Base-by-base conservation (phyloP, 2,888 invertebrate genomes). In the Tribolium freemani region DNA sequence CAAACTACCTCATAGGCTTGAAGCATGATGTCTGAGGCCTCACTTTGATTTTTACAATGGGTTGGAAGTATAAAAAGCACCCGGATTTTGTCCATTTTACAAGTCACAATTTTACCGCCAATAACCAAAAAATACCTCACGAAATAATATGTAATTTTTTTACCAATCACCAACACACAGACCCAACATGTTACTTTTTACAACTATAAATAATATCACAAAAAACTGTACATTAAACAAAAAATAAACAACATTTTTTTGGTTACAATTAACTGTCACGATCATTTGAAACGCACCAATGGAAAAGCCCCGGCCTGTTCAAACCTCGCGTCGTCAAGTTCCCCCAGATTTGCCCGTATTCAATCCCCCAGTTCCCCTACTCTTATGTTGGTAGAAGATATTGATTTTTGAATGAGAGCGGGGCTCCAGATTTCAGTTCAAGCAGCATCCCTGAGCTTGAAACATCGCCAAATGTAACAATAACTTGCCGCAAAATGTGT, bases 21-120 rank as follows among this genome's bases (percentile, higher is more conserved):
- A 83, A 88, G 88, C 91, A 91, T 91, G 72, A 90, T 88, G 74
- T 90, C 88, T 0, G 88, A 86, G 76, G 90, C 91, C 57, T 90
- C 88, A 84, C 88, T 83, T 83, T 90, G 88, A 77, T 84, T 85
- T 11, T 83, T 78, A 78, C 86, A 88, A 72, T 88, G 84, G 31
- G 83, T 85, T 1, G 89, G 88, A 72, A 92, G 86, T 9, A 92
- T 87, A 84, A 92, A 92, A 60, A 80, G 74, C 11, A 85, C 74
- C 57, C 79, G 75, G 26, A 84, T 76, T 21, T 80, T 74, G 60
- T 79, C 76, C 82, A 82, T 82, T 72, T 57, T 66, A 1, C 10
- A 13, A 10, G 20, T n/a, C n/a, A 57, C 6, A 5, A 1, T 26
- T 51, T 50, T 38, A 13, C n/a, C n/a, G n/a, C 16, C 38, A 63